Percentiles rank a stretch among this genome's conserved stretches.
Conservation (phyloP, 2,797 vertebrate genomes). For the Paguma larvata region DNA sequence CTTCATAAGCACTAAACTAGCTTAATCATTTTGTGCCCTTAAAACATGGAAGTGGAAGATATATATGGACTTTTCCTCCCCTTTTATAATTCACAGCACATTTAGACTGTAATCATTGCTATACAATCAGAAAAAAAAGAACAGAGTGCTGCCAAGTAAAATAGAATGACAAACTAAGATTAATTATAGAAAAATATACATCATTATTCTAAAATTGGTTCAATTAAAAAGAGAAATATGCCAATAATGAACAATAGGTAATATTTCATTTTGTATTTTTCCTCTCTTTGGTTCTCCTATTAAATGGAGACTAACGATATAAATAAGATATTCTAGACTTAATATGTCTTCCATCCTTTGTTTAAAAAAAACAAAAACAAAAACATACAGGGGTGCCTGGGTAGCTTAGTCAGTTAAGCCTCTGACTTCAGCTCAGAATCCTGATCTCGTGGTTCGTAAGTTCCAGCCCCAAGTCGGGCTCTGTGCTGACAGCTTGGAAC, state of each 20-base stretch:
- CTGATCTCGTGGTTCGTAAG: too few species aligned
- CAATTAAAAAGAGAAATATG: slow-evolving; percentile 32
- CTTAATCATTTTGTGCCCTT: neutral
- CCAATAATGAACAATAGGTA: neutral
- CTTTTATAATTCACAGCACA: neutral
- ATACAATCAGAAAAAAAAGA: slow-evolving; percentile 55
- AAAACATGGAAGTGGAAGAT: neutral
- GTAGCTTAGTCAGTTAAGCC: too few species aligned
- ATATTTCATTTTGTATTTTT: slow-evolving; percentile 33
- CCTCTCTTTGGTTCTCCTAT: neutral
- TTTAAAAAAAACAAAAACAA: neutral
- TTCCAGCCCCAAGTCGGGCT: too few species aligned
- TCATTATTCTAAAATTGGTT: slow-evolving; percentile 49
- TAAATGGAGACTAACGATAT: neutral
- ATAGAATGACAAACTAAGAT: slow-evolving; percentile 24
- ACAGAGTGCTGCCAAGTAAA: slow-evolving; percentile 38
- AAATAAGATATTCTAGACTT: neutral
- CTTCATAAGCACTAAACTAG: neutral
- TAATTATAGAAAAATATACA: slow-evolving; percentile 50
- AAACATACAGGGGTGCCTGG: neutral
- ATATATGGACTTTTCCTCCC: neutral
- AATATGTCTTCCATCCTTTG: neutral
- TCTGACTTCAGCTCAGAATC: too few species aligned
- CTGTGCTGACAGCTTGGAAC: too few species aligned
- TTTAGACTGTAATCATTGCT: neutral